Evolutionary conservation across 2,797 vertebrate genomes (phyloP).

Genomic region (Malurus leucopterus): DNA sequence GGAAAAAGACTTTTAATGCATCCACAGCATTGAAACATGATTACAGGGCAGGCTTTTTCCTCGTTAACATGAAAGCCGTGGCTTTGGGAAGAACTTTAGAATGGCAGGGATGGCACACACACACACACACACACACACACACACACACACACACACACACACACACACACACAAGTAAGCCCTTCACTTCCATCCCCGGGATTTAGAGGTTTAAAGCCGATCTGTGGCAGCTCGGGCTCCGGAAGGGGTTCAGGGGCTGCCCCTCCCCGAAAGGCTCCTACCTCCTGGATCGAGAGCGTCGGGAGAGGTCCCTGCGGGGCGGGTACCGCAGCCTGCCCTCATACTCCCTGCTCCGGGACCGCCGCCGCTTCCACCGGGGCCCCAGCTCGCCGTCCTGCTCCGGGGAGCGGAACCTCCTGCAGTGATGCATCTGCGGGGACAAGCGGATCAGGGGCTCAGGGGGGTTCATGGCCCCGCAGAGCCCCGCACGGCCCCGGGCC

Average conservation of each 20-base stretch:
- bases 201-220: background rate
- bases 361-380: conserved; percentile 72
- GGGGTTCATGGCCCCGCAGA: accelerated
- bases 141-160: accelerated
- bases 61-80: accelerated
- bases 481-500: background rate
- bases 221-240: background rate
- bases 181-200: background rate
- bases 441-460: accelerated
- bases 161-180: background rate
- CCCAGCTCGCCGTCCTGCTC: conserved; percentile 69
- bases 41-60: background rate
- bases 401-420: conserved; percentile 71
- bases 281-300: conserved; percentile 74
- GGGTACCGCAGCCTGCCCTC: conserved; percentile 66
- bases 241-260: accelerated
- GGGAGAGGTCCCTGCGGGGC: conserved; percentile 55
- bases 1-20: background rate
- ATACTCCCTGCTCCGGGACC: conserved; percentile 70
- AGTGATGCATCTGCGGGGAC: conserved; percentile 75
- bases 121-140: too few species aligned
- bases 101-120: accelerated
- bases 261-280: background rate
- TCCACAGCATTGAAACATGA: background rate
- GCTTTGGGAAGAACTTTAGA: background rate